Evolutionary conservation across 2,113 vertebrate species (phyloP), one percentile per base, ranked within the genome.

Genomic region (Ageneiosus marmoratus): DNA sequence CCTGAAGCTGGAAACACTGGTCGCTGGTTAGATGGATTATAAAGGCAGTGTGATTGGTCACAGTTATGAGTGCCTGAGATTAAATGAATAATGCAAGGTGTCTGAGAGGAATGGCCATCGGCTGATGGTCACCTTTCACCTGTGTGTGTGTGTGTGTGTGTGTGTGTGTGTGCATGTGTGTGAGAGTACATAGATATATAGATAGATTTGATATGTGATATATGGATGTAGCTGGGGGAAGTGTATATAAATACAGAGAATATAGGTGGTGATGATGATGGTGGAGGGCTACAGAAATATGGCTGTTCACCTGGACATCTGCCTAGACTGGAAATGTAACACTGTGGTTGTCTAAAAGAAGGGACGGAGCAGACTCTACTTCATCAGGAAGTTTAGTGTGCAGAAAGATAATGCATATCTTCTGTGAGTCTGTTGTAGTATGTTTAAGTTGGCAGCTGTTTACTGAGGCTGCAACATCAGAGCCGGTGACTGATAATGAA

Each of bases 1-100:
- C 76, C 83, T 65, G 62, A 77, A 85, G 83, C 77, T 77, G 22
- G 12, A 67, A 62, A 48, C 18, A 4, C 48, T 51, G 46, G 46
- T 34, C 27, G 8, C 78, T 76, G 15, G 89, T 91, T 91, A 90
- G 90, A 88, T 84, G 86, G 89, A 91, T 92, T 93, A 92, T 92
- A 53, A 81, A 89, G 82, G 88, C 34, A 46, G 60, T 78, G 88
- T 77, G 89, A 85, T 84, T 85, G 80, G 88, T 91, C 90, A 87
- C 90, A 83, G 88, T 83, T 53, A 89, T 85, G 90, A 89, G 88
- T 89, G 91, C 90, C 90, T 90, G 73, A 89, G 89, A 93, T 93
- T 87, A 93, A 93, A 92, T 92, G 93, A 93, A 90, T 89, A 93
- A 90, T 85, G 90, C 91, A 91, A 92, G 92, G 92, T 91, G 83